Evolutionary conservation across 2,113 vertebrate genomes (phyloP).

Genomic region (Cyrtonyx montezumae): DNA sequence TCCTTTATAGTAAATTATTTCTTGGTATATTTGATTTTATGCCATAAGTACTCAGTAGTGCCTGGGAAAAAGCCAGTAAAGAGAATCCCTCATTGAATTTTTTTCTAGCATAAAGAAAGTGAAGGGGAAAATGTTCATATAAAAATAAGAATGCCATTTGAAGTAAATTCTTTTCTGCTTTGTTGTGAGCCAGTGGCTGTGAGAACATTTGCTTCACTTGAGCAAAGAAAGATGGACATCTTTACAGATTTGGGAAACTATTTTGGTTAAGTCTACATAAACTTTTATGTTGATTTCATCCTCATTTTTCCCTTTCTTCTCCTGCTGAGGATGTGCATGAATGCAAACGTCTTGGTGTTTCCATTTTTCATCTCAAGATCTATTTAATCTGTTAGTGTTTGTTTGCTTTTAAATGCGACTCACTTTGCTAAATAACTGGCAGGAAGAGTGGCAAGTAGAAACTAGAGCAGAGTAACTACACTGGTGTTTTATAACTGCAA

Average conservation of each 20-base stretch:
- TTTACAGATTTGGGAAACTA: background rate
- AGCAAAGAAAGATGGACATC: background rate
- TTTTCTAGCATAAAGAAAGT: background rate
- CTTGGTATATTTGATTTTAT: background rate
- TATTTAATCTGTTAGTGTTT: background rate
- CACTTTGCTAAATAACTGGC: background rate
- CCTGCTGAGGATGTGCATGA: background rate
- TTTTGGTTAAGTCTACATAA: background rate
- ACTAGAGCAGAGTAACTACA: background rate
- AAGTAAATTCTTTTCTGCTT: background rate
- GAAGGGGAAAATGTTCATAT: background rate
- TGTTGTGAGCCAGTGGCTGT: background rate
- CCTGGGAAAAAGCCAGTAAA: background rate
- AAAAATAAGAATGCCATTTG: background rate
- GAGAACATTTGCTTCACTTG: background rate
- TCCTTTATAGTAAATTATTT: background rate
- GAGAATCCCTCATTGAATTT: background rate
- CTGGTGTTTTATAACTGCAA: background rate
- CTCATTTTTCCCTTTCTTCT: background rate
- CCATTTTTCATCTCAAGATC: background rate
- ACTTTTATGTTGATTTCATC: background rate
- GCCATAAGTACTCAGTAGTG: background rate
- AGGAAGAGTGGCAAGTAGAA: background rate
- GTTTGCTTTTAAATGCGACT: background rate
- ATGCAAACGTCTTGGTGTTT: background rate